Conservation (phyloP, 2,797 vertebrate genomes). For the Hapalemur alaotrensis region DNA sequence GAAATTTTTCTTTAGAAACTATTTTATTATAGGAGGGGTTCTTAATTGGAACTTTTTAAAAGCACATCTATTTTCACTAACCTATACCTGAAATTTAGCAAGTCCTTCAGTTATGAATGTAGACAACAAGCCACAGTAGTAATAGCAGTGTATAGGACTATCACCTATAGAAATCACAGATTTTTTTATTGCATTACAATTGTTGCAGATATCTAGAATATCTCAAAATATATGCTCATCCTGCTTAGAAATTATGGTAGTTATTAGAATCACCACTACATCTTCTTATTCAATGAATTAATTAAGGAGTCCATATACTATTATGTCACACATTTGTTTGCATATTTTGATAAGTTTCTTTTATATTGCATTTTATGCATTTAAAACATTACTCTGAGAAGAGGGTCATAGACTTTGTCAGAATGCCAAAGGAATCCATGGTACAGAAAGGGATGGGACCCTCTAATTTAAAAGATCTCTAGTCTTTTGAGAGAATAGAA, state of each 20-base stretch:
- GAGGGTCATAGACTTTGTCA: background rate
- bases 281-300: background rate
- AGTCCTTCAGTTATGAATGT: background rate
- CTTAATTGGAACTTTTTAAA: conserved; percentile 12
- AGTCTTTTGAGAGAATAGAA: background rate
- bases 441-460: background rate
- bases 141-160: background rate
- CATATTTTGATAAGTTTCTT: background rate
- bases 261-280: background rate
- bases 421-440: background rate
- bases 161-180: background rate
- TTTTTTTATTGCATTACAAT: background rate
- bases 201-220: background rate
- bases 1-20: conserved; percentile 1
- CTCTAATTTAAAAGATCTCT: background rate
- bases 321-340: background rate
- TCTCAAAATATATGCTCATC: background rate
- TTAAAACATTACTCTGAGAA: conserved; percentile 3
- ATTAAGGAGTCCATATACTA: background rate
- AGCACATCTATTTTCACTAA: conserved; percentile 5
- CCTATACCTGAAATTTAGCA: background rate
- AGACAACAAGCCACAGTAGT: background rate
- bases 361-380: background rate
- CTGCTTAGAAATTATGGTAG: background rate
- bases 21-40: background rate